Conservation (phyloP, 2,113 vertebrate genomes). For the Pterocles gutturalis region DNA sequence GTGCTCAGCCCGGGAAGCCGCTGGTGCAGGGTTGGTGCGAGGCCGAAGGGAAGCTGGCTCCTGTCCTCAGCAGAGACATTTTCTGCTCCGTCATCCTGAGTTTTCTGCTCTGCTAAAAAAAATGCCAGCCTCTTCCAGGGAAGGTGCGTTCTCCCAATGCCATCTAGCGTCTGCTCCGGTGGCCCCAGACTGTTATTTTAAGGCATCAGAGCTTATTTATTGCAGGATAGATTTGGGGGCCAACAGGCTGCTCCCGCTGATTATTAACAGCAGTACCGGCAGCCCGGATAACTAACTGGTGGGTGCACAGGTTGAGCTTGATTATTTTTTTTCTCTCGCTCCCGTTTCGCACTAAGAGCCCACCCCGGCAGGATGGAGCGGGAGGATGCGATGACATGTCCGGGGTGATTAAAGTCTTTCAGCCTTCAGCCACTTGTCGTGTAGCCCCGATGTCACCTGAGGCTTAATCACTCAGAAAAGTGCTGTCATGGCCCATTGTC, state of each 20-base stretch:
- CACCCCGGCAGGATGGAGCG: background rate
- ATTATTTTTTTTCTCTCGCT: background rate
- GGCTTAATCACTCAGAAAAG: constrained; percentile 57
- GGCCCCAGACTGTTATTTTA: background rate
- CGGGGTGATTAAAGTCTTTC: constrained; percentile 27
- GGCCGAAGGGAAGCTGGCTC: background rate
- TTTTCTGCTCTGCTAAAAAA: background rate
- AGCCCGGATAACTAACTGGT: background rate
- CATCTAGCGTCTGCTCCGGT: constrained; percentile 44
- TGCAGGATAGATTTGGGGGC: background rate
- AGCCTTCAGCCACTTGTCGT: constrained; percentile 38
- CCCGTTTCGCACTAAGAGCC: background rate
- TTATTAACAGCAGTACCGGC: background rate
- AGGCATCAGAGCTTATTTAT: constrained; percentile 31
- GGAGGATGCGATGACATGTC: background rate
- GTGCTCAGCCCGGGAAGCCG: rapidly evolving
- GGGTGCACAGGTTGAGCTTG: background rate
- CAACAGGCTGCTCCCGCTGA: background rate
- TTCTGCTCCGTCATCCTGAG: constrained; percentile 74
- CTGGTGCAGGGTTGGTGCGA: background rate
- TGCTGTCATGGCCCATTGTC: constrained; percentile 64
- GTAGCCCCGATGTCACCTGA: constrained; percentile 34
- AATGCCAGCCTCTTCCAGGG: constrained; percentile 30
- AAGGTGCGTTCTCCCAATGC: constrained; percentile 41
- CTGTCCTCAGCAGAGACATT: background rate